Evolutionary conservation across 1,140 invertebrate species (phyloP).

Genomic region (Apolygus lucorum): DNA sequence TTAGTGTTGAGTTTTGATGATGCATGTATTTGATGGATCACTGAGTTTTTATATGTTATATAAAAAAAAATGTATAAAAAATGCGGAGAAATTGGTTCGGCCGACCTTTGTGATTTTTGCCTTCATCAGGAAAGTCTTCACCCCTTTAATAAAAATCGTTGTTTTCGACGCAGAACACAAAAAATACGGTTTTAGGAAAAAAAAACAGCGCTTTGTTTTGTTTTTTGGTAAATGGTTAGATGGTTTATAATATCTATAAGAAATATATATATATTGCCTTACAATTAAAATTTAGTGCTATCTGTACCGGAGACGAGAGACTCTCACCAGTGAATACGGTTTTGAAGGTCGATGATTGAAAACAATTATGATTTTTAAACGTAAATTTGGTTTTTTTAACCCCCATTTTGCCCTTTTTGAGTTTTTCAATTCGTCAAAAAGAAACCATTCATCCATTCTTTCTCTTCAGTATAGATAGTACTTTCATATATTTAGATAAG

Average conservation of each 20-base stretch:
- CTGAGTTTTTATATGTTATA: too few relatives aligned
- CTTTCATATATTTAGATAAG: slow-evolving; percentile 25
- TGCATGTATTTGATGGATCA: too few relatives aligned
- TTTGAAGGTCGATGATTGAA: background rate
- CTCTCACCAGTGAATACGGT: background rate
- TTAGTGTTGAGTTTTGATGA: too few relatives aligned
- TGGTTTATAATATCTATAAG: slow-evolving; percentile 29
- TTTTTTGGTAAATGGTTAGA: slow-evolving; percentile 28
- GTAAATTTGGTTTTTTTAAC: too few relatives aligned
- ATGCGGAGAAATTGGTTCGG: too few relatives aligned
- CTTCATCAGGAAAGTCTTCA: too few relatives aligned
- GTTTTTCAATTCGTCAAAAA: too few relatives aligned
- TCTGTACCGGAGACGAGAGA: slow-evolving; percentile 15
- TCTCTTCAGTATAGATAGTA: slow-evolving; percentile 23
- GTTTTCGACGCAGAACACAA: background rate
- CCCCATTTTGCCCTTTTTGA: too few relatives aligned
- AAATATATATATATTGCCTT: slow-evolving; percentile 28
- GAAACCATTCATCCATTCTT: background rate
- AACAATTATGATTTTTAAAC: background rate
- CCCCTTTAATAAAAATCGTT: background rate
- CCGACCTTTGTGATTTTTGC: too few relatives aligned
- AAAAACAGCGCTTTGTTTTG: slow-evolving; percentile 21
- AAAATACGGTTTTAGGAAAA: background rate
- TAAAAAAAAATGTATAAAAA: too few relatives aligned
- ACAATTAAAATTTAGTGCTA: slow-evolving; percentile 19